Percentiles rank a stretch among this genome's conserved stretches.
Conservation (phyloP, 2,888 invertebrate genomes). For the Drosophila macrospina region DNA sequence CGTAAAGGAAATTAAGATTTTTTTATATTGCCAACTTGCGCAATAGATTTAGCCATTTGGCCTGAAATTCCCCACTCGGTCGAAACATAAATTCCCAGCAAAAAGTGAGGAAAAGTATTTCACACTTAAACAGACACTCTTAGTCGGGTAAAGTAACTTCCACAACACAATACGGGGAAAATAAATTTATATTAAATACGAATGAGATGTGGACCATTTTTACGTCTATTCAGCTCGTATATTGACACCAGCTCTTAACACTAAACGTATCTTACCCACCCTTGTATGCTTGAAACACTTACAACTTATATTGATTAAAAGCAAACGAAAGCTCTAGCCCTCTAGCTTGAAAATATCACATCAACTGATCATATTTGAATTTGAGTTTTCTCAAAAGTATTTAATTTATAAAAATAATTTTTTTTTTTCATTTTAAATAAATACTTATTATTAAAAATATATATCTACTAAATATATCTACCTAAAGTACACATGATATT, state of each 20-base stretch:
- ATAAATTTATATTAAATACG: constrained; percentile 72
- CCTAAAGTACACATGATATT: too few relatives aligned
- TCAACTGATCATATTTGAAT: neutral
- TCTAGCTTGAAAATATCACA: too few relatives aligned
- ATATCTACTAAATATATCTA: too few relatives aligned
- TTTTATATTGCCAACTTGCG: constrained; percentile 59
- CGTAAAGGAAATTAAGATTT: constrained; percentile 57
- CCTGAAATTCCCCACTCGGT: neutral
- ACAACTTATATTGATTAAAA: constrained; percentile 57
- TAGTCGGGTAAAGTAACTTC: constrained; percentile 3
- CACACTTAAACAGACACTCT: constrained; percentile 18
- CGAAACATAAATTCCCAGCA: constrained; percentile 65
- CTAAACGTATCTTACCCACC: constrained; percentile 1
- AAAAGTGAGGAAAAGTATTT: constrained; percentile 64
- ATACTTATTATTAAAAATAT: too few relatives aligned
- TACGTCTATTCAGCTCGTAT: constrained; percentile 20
- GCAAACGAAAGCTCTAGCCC: constrained; percentile 1
- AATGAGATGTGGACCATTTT: constrained; percentile 36
- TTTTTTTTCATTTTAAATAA: too few relatives aligned
- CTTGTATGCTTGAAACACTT: neutral
- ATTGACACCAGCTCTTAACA: constrained; percentile 28
- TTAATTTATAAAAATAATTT: too few relatives aligned
- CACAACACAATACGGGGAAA: constrained; percentile 30
- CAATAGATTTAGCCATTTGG: constrained; percentile 46
- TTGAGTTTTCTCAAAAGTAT: too few relatives aligned